Evolutionary conservation across 2,888 invertebrate species (phyloP), one percentile per base, ranked within the genome.

Genomic region (Hirudinaria manillensis): DNA sequence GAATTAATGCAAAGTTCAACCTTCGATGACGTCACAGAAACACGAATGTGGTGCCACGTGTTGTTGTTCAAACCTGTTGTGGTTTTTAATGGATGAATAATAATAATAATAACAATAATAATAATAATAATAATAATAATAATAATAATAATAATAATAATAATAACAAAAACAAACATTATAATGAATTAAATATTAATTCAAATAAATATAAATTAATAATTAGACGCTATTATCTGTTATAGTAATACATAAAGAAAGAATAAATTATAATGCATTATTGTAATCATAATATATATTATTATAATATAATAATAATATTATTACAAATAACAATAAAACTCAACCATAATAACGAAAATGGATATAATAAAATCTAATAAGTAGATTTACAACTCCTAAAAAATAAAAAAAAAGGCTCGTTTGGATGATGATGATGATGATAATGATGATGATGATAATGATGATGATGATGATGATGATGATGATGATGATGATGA

Each of bases 401-500:
- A n/a, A n/a, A n/a, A n/a, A n/a, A n/a, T n/a, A n/a, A n/a, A n/a
- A n/a, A n/a, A n/a, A n/a, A n/a, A n/a, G n/a, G n/a, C n/a, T n/a
- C n/a, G n/a, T n/a, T n/a, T n/a, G n/a, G 53, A 53, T 53, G 53
- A 53, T 53, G 53, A 53, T 53, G 53, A 53, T 53, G 53, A 53
- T 16, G 53, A 53, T 53, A 21, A 53, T 51, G 51, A 71, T 71
- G 51, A 70, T 70, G 36, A 70, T 70, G 36, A 70, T 70, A 24
- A 70, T 70, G 36, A 70, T 70, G 27, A 70, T 70, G 36, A 70
- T 70, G 36, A 70, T 70, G 36, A 70, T 70, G 36, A 70, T 70
- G 36, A 70, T 70, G 36, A 70, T 70, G 36, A 70, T 70, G 36
- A 70, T 70, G 36, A 70, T 70, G 70, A 70, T 70, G 70, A 70